Conservation (phyloP, 2,888 invertebrate species). For the Chaitophorus viminalis region DNA sequence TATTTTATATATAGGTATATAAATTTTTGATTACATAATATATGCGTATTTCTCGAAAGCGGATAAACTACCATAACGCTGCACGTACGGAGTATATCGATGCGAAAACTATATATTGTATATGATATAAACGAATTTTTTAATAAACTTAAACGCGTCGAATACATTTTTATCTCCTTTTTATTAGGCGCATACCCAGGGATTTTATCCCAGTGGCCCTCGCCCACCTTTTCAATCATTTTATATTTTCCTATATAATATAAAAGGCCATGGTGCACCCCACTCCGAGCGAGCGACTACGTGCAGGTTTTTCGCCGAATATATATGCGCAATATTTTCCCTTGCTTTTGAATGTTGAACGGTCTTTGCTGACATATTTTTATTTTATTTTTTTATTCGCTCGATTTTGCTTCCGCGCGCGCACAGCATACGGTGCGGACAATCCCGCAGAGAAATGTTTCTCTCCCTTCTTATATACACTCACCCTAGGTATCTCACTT, state of each 20-base stretch:
- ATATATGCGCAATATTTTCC: neutral
- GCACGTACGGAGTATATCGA: neutral
- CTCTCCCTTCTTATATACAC: neutral
- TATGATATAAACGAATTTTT: constrained; percentile 23
- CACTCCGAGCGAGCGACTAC: neutral
- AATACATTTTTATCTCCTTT: constrained; percentile 37
- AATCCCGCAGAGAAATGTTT: constrained; percentile 37
- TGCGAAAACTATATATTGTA: neutral
- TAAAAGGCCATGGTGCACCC: neutral
- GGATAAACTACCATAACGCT: neutral
- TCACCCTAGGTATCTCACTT: too few relatives aligned
- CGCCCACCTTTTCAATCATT: constrained; percentile 44
- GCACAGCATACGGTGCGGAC: constrained; percentile 2
- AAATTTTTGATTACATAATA: neutral
- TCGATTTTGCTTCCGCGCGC: constrained; percentile 23
- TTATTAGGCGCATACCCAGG: constrained; percentile 18
- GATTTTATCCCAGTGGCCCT: constrained; percentile 9
- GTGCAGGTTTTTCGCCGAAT: neutral
- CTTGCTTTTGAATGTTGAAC: constrained; percentile 34
- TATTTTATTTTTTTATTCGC: constrained; percentile 15
- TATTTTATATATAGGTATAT: neutral
- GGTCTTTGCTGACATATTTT: constrained; percentile 50
- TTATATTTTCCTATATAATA: constrained; percentile 28
- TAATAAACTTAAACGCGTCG: constrained; percentile 52
- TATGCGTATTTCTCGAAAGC: neutral